Conservation (phyloP, 2,113 vertebrate genomes). For the Gymnarchus niloticus region DNA sequence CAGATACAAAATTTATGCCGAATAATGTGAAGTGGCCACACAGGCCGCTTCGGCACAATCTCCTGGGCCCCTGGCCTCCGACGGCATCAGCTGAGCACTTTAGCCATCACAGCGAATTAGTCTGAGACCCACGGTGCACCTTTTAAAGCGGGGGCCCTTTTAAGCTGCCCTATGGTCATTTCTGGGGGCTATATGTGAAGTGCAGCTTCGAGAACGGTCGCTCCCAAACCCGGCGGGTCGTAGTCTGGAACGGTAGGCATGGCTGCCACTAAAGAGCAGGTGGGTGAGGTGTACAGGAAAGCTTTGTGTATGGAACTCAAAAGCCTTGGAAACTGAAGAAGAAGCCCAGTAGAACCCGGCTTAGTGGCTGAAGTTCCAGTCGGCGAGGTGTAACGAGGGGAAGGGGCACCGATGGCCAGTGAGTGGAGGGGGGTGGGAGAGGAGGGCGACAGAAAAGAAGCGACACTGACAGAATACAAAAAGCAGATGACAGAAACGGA, state of each 20-base stretch:
- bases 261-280: neutral
- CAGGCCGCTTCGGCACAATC: conserved; percentile 57
- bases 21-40: conserved; percentile 74
- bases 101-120: conserved; percentile 89
- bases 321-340: neutral
- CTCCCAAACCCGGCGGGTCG: conserved; percentile 58
- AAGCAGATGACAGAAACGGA: neutral
- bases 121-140: conserved; percentile 80
- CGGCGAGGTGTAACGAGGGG: conserved; percentile 6
- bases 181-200: conserved; percentile 66
- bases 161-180: conserved; percentile 72
- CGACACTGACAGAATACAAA: neutral
- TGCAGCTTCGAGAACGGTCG: conserved; percentile 59
- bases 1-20: conserved; percentile 72
- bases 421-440: neutral
- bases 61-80: conserved; percentile 65
- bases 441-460: neutral
- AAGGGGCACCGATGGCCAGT: neutral
- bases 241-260: conserved; percentile 52
- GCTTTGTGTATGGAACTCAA: neutral
- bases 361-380: neutral
- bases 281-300: neutral
- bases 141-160: conserved; percentile 79
- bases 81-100: conserved; percentile 77
- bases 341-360: neutral